These are phyloP conservation scores for Numenius phaeopus DNA, from an alignment of 2,797 vertebrate genomes.

Conservation along the genomic window DNA sequence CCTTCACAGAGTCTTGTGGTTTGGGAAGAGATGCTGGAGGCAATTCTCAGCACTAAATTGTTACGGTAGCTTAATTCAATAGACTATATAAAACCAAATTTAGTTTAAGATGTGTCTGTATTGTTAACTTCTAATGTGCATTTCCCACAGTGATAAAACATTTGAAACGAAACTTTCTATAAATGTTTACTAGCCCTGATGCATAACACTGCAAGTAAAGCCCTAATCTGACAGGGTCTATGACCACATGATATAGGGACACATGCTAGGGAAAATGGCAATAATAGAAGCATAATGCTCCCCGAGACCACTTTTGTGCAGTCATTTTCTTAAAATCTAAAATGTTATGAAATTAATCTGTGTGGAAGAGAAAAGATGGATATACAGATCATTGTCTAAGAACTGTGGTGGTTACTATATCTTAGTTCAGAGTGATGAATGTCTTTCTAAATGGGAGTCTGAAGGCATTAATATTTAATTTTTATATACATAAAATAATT, in stretches of 20 bases:
- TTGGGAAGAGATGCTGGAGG: background rate
- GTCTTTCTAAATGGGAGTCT: background rate
- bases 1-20: background rate
- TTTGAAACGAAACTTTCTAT: background rate
- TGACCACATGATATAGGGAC: background rate
- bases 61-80: constrained; percentile 20
- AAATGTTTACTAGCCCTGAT: background rate
- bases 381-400: background rate
- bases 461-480: background rate
- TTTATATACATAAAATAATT: background rate
- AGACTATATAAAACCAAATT: background rate
- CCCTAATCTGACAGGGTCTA: background rate
- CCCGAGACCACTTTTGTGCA: background rate
- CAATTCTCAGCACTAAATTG: constrained; percentile 5
- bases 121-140: background rate
- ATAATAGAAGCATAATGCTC: background rate
- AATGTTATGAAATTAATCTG: background rate
- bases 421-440: background rate
- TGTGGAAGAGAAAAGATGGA: background rate
- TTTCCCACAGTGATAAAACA: background rate
- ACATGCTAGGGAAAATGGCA: background rate
- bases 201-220: background rate
- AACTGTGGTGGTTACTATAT: background rate
- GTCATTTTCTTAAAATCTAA: background rate
- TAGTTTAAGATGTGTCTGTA: background rate